phyloP scores from a whole-genome alignment of 1,140 invertebrate species.

The Teleopsis dalmanni region DNA sequence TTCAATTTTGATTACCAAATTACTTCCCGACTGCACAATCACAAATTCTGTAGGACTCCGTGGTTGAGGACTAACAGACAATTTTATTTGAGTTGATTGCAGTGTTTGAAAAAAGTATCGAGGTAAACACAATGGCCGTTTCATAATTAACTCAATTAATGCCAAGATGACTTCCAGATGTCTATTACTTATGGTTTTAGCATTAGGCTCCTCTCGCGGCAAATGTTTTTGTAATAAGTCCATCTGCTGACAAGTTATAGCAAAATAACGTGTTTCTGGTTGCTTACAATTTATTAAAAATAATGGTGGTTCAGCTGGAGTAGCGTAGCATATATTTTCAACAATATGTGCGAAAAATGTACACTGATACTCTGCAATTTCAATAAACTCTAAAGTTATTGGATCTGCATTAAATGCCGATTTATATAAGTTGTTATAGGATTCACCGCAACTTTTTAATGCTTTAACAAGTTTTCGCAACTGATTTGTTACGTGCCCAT shows the following conservation, averaged over 20 bases:
- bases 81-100: conserved; percentile 71
- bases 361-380: conserved; percentile 48
- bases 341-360: conserved; percentile 38
- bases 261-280: conserved; percentile 38
- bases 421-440: conserved; percentile 78
- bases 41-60: conserved; percentile 67
- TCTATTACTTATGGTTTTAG: conserved; percentile 36
- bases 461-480: conserved; percentile 55
- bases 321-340: conserved; percentile 37
- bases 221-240: conserved; percentile 32
- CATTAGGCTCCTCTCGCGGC: conserved; percentile 29
- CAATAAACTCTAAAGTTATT: conserved; percentile 71
- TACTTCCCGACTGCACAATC: conserved; percentile 65
- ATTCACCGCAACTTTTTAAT: conserved; percentile 64
- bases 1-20: conserved; percentile 78
- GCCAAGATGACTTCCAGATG: conserved; percentile 39
- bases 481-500: conserved; percentile 74
- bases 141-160: conserved; percentile 38
- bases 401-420: conserved; percentile 90
- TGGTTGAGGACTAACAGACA: conserved; percentile 79
- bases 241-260: conserved; percentile 30
- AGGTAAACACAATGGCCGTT: conserved; percentile 48
- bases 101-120: conserved; percentile 83
- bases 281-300: conserved; percentile 33
- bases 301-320: conserved; percentile 34